Percentiles rank a stretch among this genome's conserved stretches.
These are phyloP conservation scores for Taurulus bubalis DNA, from an alignment of 2,113 vertebrate genomes.

Conservation along the genomic window DNA sequence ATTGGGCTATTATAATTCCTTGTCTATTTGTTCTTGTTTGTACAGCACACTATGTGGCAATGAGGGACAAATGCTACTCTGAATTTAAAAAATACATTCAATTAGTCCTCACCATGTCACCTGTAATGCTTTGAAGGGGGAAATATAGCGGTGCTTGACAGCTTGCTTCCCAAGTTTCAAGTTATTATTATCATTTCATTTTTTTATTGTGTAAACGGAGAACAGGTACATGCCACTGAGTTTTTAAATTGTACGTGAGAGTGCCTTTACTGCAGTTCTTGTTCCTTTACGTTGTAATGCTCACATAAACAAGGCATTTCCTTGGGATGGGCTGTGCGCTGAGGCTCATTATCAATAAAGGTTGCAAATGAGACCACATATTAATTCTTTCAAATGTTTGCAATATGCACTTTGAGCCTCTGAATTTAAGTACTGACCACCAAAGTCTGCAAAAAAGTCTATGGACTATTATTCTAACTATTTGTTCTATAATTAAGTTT, in stretches of 20 bases:
- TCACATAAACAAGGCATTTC: not conserved
- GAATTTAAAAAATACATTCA: slow-evolving; percentile 40
- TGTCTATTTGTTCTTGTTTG: slow-evolving; percentile 39
- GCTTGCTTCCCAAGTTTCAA: slow-evolving; percentile 29
- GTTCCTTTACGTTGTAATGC: not conserved
- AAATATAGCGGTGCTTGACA: slow-evolving; percentile 28
- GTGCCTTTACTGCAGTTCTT: not conserved
- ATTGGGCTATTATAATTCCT: slow-evolving; percentile 13
- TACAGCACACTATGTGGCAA: slow-evolving; percentile 43
- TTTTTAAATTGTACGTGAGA: not conserved
- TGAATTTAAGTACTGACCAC: not conserved
- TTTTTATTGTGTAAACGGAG: slow-evolving; percentile 22
- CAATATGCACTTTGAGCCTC: not conserved
- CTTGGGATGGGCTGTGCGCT: not conserved
- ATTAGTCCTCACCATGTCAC: slow-evolving; percentile 33
- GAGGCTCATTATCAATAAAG: not conserved
- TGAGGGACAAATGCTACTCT: slow-evolving; percentile 28
- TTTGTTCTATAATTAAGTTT: not conserved
- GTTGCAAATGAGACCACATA: not conserved
- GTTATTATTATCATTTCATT: not conserved
- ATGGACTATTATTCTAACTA: not conserved
- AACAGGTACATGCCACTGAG: slow-evolving; percentile 7
- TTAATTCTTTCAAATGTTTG: not conserved
- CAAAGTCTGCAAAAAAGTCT: not conserved
- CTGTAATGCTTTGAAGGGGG: slow-evolving; percentile 40